phyloP scores from a whole-genome alignment of 2,797 vertebrate species.

The Rhinatrema bivittatum region DNA sequence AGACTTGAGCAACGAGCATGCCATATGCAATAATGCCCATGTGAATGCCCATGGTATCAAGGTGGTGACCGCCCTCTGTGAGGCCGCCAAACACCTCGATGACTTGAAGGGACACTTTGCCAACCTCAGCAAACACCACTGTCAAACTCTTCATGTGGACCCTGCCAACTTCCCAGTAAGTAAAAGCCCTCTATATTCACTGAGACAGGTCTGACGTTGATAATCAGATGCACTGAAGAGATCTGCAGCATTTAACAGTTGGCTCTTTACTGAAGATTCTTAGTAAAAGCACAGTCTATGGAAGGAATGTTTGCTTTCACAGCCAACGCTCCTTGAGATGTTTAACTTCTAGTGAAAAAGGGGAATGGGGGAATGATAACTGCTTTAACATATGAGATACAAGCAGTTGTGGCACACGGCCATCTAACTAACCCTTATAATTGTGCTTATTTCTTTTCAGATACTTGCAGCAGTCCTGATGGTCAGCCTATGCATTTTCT shows the following conservation, averaged over 20 bases:
- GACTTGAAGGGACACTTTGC: conserved; percentile 64
- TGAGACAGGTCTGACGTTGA: neutral
- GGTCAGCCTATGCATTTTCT: conserved; percentile 41
- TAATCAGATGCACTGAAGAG: fast-evolving
- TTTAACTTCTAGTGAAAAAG: too few species aligned
- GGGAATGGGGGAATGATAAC: fast-evolving
- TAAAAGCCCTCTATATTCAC: neutral
- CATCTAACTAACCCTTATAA: fast-evolving
- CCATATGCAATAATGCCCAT: conserved; percentile 58
- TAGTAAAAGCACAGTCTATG: fast-evolving
- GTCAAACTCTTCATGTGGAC: conserved; percentile 80
- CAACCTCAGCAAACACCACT: conserved; percentile 74
- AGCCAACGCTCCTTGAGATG: neutral
- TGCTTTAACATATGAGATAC: neutral
- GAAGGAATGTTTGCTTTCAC: fast-evolving
- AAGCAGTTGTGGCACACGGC: fast-evolving
- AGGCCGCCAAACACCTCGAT: conserved; percentile 73
- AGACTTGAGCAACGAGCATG: conserved; percentile 60
- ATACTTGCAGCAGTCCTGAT: conserved; percentile 54
- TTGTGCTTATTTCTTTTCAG: conserved; percentile 25
- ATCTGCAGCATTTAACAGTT: fast-evolving
- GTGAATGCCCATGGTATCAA: conserved; percentile 64
- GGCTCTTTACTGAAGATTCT: neutral
- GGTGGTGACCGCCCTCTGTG: conserved; percentile 69
- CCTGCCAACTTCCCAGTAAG: conserved; percentile 84